Base-by-base conservation (phyloP, 2,113 vertebrate species). In the Vidua macroura region DNA sequence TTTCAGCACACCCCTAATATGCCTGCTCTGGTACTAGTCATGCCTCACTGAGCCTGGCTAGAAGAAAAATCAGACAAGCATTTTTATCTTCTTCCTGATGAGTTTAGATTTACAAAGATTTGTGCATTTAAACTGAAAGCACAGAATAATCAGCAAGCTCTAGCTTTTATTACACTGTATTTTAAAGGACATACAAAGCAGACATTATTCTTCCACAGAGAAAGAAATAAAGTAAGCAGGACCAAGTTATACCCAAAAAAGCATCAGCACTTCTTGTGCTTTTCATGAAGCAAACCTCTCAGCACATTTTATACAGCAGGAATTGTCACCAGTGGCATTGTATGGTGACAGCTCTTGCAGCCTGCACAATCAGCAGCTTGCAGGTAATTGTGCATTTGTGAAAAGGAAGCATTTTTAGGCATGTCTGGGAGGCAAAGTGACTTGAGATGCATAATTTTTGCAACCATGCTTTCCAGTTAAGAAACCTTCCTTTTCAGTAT, bases 91-190 rank as follows among this genome's bases (percentile, higher is more conserved):
- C 73, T 88, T 88, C 94, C 73, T 88, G 83, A 74, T 83, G 66
- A 83, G 69, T 95, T 83, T 78, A 91, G 75, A 92, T 93, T 94
- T 96, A 91, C 72, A 79, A 63, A 95, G 73, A 70, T 89, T 76
- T 64, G n/a, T 68, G 66, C 41, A 73, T 70, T 68, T 77, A 88
- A 74, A 88, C 30, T 20, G 49, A 90, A 91, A 75, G 68, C n/a
- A 77, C 18, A 60, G 70, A 86, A 88, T 51, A 96, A 90, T 69
- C 62, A 81, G 44, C 41, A 93, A 81, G 75, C n/a, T 88, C 53
- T 83, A 77, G 59, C 69, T 93, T 95, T 94, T 86, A 95, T 94
- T 93, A 96, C 43, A 82, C 63, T 52, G 62, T 46, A 7, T 80
- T 81, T 93, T 76, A 80, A 66, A 90, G 94, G 51, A 55, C 55